Percentiles rank a stretch among this genome's conserved stretches.
Conservation (phyloP, 2,888 invertebrate species). For the Acanthosepion lycidas region DNA sequence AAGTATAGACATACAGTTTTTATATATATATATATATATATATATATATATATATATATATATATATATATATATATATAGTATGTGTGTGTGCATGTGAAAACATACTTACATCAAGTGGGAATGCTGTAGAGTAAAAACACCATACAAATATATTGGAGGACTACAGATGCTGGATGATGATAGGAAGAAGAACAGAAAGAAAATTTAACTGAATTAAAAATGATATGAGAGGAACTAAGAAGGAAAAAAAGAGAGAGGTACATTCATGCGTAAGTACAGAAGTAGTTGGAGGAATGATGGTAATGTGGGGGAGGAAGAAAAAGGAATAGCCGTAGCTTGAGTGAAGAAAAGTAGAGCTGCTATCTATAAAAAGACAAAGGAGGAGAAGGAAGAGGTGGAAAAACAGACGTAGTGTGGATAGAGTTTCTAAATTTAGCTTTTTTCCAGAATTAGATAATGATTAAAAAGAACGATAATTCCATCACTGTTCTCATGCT, state of each 20-base stretch:
- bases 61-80: neutral
- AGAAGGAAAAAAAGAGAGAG: neutral
- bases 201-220: neutral
- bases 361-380: neutral
- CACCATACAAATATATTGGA: neutral
- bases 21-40: neutral
- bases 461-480: constrained; percentile 12
- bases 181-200: neutral
- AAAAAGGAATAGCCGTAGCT: neutral
- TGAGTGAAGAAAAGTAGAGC: neutral
- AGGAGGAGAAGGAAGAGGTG: neutral
- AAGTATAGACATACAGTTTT: neutral
- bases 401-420: neutral
- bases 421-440: constrained; percentile 35
- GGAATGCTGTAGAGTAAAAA: neutral
- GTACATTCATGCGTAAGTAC: neutral
- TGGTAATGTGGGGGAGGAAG: neutral
- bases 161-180: neutral
- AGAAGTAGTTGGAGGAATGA: neutral
- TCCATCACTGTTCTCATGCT: neutral
- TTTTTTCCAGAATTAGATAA: constrained; percentile 17
- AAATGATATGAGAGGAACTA: neutral
- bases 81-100: neutral
- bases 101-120: neutral
- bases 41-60: neutral